Evolutionary conservation across 2,113 vertebrate species (phyloP).

Genomic region (Leptobrachium leishanense): DNA sequence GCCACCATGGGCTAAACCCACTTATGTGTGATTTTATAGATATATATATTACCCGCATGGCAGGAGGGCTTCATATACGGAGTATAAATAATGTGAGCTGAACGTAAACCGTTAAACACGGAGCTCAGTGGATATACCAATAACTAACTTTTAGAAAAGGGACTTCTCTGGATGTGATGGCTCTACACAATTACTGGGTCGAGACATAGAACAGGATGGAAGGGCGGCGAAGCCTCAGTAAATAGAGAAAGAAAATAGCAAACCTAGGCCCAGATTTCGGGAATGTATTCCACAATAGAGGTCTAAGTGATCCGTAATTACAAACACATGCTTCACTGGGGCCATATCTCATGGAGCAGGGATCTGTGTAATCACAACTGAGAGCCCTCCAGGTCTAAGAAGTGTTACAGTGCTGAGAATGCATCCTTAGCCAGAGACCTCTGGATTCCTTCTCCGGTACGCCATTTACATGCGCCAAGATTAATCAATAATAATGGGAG

Average conservation of each 20-base stretch:
- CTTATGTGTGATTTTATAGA: too few species aligned
- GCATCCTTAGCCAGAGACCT: not conserved
- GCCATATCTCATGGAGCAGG: not conserved
- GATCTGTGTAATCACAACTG: not conserved
- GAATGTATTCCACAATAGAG: slow-evolving; percentile 6
- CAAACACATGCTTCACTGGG: not conserved
- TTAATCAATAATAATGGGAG: not conserved
- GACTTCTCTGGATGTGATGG: too few species aligned
- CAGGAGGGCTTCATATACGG: too few species aligned
- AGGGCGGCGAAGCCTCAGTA: too few species aligned
- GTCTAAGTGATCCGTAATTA: not conserved
- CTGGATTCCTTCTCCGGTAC: not conserved
- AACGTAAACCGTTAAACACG: too few species aligned
- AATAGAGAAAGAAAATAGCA: not conserved
- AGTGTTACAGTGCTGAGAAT: not conserved
- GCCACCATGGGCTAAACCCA: too few species aligned
- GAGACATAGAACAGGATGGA: too few species aligned
- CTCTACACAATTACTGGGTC: too few species aligned
- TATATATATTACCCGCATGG: too few species aligned
- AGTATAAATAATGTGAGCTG: too few species aligned
- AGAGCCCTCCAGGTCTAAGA: not conserved
- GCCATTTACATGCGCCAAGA: not conserved
- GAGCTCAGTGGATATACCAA: too few species aligned
- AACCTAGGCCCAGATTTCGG: not conserved
- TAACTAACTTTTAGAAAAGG: too few species aligned